Percentiles rank a stretch among this genome's conserved stretches.
These are phyloP conservation scores for Cybosia mesomella DNA, from an alignment of 2,888 invertebrate species.

Conservation along the genomic window DNA sequence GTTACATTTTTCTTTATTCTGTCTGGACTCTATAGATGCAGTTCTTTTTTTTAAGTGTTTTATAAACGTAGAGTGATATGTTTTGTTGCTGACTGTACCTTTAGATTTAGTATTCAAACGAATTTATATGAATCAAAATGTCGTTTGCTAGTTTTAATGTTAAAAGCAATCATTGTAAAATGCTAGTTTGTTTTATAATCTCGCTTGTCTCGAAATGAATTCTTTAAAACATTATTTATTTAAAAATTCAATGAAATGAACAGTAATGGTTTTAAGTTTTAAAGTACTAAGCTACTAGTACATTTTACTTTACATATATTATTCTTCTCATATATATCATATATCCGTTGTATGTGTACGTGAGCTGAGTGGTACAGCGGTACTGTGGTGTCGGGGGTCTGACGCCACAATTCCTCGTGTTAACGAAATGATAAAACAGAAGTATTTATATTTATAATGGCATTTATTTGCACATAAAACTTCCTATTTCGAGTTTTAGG, in stretches of 20 bases:
- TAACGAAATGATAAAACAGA: no score
- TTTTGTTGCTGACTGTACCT: not conserved
- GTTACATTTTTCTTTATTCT: no score
- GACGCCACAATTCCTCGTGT: no score
- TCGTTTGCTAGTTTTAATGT: slow-evolving; percentile 11
- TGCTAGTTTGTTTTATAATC: slow-evolving; percentile 6
- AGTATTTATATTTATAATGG: no score
- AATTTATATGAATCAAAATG: slow-evolving; percentile 3
- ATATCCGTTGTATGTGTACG: not conserved
- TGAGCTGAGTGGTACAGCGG: not conserved
- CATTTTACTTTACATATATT: not conserved
- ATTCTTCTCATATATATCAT: not conserved
- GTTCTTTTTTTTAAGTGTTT: not conserved
- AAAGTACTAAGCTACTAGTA: not conserved
- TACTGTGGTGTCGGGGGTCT: no score
- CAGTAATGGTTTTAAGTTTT: not conserved
- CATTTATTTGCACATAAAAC: no score
- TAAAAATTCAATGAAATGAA: not conserved
- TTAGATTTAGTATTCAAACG: slow-evolving; percentile 7
- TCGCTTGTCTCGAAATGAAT: not conserved
- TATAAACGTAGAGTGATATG: not conserved
- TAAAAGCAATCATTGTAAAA: slow-evolving; percentile 17
- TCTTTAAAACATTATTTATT: not conserved
- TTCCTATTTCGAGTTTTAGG: no score
- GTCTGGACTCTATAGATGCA: no score